phyloP scores from a whole-genome alignment of 2,113 vertebrate genomes.

The Saccopteryx leptura region DNA sequence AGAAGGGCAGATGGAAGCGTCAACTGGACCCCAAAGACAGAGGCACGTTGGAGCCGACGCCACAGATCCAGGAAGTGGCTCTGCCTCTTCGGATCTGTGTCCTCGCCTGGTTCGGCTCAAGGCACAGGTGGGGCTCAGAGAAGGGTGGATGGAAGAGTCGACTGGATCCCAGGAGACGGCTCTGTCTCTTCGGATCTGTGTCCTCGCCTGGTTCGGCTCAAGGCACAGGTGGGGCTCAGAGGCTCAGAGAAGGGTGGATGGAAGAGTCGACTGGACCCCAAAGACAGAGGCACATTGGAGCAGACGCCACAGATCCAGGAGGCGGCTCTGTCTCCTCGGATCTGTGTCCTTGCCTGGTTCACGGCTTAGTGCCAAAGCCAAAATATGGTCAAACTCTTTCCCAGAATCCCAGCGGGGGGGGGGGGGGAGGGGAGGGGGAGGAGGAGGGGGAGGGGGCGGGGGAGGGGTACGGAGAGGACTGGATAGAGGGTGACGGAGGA shows the following conservation, averaged over 20 bases:
- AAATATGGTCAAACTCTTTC: constrained; percentile 62
- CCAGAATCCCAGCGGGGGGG: constrained; percentile 27
- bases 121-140: background rate
- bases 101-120: background rate
- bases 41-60: background rate
- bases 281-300: no score
- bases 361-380: constrained; percentile 57
- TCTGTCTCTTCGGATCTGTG: constrained; percentile 13
- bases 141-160: background rate
- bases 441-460: no score
- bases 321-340: no score
- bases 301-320: no score
- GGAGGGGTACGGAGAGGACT: no score
- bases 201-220: background rate
- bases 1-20: background rate
- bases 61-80: constrained; percentile 10
- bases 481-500: no score
- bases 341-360: background rate
- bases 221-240: background rate
- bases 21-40: background rate
- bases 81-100: constrained; percentile 22
- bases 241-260: background rate
- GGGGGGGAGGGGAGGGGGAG: no score
- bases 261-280: background rate
- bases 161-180: constrained; percentile 5